Base-by-base conservation (phyloP, 1,140 invertebrate genomes). In the Mizuhopecten yessoensis region DNA sequence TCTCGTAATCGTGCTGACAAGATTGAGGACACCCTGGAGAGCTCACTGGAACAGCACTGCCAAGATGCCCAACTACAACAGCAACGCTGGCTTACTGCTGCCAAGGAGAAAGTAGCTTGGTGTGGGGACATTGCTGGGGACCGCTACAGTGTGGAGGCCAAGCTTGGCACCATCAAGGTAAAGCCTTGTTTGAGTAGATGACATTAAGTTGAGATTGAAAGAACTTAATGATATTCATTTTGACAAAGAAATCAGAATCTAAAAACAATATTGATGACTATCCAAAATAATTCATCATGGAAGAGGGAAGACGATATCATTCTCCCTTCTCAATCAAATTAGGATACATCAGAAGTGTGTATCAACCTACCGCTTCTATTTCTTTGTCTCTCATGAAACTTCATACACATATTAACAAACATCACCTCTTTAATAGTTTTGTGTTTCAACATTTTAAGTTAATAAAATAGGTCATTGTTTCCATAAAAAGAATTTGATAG, bases 71-170 rank as follows among this genome's bases (percentile, higher is more conserved):
- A 98, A 87, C 97, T 97, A 87, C 98, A 98, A 95, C 97, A 99
- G 33, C 98, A 98, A 94, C 97, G 98, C 93, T 98, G 98, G 95
- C 97, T 99, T 5, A 97, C 97, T 86, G 97, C 98, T 0, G 97
- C 98, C 87, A 98, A 98, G 92, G 99, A 99, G 95, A 99, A 99
- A 96, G 97, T 99, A 0, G 97, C 97, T n/a, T 99, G 99, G 98
- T 99, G 98, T 96, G 97, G 98, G 92, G 98, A 99, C 96, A 97
- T 98, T 10, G 97, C 97, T 36, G 98, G 98, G 94, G 98, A 99
- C 95, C 98, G 98, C 95, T 99, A 99, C 95, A 99, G 98, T 96
- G 97, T 99, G n/a, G 98, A 99, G 97, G 98, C 98, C 0, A 99
- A 99, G 97, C 97, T 98, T 94, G 97, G 98, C 3, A 98, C 98